Percentiles rank a stretch among this genome's conserved stretches.
Conservation (phyloP, 2,888 invertebrate genomes). For the Ophion ellenae region DNA sequence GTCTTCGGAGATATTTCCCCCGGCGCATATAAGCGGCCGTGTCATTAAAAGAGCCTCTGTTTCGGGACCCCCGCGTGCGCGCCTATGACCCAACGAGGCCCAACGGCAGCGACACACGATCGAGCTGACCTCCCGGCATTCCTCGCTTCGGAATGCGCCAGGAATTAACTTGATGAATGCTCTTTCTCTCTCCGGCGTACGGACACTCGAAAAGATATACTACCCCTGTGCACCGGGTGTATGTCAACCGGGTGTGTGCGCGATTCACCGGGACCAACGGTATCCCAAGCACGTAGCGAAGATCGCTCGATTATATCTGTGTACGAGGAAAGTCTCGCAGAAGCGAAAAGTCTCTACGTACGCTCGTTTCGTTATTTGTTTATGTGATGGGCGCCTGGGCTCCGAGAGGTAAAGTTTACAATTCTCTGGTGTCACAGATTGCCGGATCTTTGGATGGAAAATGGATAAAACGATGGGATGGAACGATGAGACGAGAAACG, state of each 20-base stretch:
- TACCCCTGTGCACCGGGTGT: slow-evolving; percentile 38
- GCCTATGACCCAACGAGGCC: slow-evolving; percentile 22
- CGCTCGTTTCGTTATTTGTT: slow-evolving; percentile 31
- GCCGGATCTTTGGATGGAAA: slow-evolving; percentile 34
- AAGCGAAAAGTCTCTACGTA: slow-evolving; percentile 36
- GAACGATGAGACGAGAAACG: slow-evolving; percentile 51
- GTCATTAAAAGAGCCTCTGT: slow-evolving; percentile 33
- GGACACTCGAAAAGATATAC: slow-evolving; percentile 37
- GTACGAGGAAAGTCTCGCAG: neutral
- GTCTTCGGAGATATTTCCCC: neutral
- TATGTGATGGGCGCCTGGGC: neutral
- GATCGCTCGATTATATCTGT: slow-evolving; percentile 31
- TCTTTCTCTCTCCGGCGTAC: slow-evolving; percentile 35
- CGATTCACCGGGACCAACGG: slow-evolving; percentile 57
- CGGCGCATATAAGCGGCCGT: slow-evolving; percentile 1
- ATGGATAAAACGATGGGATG: slow-evolving; percentile 26
- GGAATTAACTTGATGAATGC: slow-evolving; percentile 67
- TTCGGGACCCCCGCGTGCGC: slow-evolving; percentile 29
- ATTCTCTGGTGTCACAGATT: slow-evolving; percentile 40
- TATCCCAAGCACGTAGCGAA: slow-evolving; percentile 47
- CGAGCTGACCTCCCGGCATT: slow-evolving; percentile 54
- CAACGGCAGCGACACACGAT: slow-evolving; percentile 41
- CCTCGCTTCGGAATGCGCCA: slow-evolving; percentile 62
- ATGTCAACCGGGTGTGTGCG: slow-evolving; percentile 28
- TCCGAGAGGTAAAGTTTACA: slow-evolving; percentile 45